Percentiles rank a stretch among this genome's conserved stretches.
phyloP scores from a whole-genome alignment of 2,888 invertebrate species.

The Rhingia campestris region DNA sequence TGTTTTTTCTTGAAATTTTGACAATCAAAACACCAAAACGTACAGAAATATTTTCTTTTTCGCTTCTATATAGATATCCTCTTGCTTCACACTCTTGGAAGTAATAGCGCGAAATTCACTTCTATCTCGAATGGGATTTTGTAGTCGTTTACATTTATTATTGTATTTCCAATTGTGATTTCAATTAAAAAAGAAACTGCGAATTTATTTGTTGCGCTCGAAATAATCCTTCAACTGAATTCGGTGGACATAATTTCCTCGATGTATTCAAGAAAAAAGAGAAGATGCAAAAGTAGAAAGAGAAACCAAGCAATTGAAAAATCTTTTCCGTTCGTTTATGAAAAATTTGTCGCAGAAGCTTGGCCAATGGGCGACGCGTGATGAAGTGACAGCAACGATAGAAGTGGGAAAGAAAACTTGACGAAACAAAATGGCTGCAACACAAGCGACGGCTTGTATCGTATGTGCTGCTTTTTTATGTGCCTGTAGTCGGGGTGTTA shows the following conservation, averaged over 20 bases:
- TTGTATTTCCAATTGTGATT: slow-evolving; percentile 12
- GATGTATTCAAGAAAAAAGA: slow-evolving; percentile 75
- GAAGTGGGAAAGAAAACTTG: slow-evolving; percentile 33
- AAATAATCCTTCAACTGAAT: slow-evolving; percentile 28
- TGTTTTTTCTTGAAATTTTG: slow-evolving; percentile 56
- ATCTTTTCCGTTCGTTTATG: slow-evolving; percentile 76
- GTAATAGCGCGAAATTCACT: slow-evolving; percentile 62
- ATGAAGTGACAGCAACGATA: slow-evolving; percentile 66
- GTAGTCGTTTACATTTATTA: slow-evolving; percentile 60
- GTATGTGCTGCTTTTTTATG: slow-evolving; percentile 11
- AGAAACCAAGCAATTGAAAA: slow-evolving; percentile 63
- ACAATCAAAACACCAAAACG: slow-evolving; percentile 68
- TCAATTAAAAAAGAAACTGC: not conserved
- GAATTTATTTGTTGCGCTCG: slow-evolving; percentile 40
- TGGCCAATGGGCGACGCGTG: slow-evolving; percentile 73
- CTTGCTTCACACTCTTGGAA: slow-evolving; percentile 12
- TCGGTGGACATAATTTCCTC: slow-evolving; percentile 60
- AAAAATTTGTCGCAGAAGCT: slow-evolving; percentile 76
- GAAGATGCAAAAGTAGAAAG: slow-evolving; percentile 74
- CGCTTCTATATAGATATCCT: slow-evolving; percentile 15
- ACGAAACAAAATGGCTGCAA: slow-evolving; percentile 77
- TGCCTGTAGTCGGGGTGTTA: slow-evolving; percentile 12
- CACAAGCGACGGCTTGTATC: slow-evolving; percentile 56
- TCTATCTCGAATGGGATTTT: slow-evolving; percentile 28
- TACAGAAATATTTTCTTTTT: slow-evolving; percentile 32